Conservation (phyloP, 2,113 vertebrate species). For the Oxygymnocypris stewartii region DNA sequence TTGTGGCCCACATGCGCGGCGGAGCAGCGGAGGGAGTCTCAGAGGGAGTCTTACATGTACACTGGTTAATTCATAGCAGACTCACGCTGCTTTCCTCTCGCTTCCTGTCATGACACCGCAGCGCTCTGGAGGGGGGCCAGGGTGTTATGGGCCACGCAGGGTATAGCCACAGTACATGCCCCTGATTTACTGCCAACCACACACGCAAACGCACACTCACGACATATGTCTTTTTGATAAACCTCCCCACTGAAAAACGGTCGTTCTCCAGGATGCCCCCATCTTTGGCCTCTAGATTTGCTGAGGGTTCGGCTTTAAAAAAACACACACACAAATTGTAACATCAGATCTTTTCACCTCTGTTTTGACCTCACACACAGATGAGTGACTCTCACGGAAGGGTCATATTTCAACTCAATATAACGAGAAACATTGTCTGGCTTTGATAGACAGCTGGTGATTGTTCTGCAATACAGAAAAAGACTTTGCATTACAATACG, state of each 20-base stretch:
- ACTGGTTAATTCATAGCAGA: conserved; percentile 59
- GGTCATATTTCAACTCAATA: not conserved
- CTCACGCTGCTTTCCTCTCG: conserved; percentile 38
- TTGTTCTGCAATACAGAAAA: not conserved
- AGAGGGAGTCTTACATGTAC: conserved; percentile 67
- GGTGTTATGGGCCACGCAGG: conserved; percentile 14
- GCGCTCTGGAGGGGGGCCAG: conserved; percentile 44
- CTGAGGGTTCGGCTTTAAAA: not conserved
- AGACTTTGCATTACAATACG: not conserved
- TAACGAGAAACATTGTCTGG: not conserved
- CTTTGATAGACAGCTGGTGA: not conserved
- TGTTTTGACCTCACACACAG: conserved; percentile 2
- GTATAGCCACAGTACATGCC: conserved; percentile 21
- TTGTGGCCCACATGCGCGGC: conserved; percentile 49
- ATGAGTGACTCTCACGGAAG: not conserved
- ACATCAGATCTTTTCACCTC: conserved; percentile 19
- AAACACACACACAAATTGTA: not conserved
- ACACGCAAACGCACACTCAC: conserved; percentile 39
- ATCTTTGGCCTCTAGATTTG: conserved; percentile 3
- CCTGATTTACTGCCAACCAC: conserved; percentile 32
- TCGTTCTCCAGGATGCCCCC: conserved; percentile 63
- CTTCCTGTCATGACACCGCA: conserved; percentile 59
- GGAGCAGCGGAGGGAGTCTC: conserved; percentile 38
- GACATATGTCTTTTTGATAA: conserved; percentile 64
- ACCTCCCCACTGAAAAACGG: conserved; percentile 67